Evolutionary conservation across 2,113 vertebrate species (phyloP).

Genomic region (Pomatorhinus ruficollis): DNA sequence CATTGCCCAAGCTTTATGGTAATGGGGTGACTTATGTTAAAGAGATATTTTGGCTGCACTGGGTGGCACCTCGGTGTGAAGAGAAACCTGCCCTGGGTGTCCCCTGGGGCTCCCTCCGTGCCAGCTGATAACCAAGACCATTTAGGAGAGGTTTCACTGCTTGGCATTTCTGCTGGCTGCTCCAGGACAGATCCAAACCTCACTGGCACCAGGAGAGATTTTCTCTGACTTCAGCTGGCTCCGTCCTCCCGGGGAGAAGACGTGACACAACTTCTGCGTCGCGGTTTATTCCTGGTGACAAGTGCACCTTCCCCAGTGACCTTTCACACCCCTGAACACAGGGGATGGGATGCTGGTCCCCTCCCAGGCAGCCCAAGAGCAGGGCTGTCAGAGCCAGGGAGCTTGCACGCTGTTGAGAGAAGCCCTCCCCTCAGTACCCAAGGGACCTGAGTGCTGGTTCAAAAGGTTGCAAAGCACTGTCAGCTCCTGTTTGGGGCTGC

Average conservation of each 20-base stretch:
- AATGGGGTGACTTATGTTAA: background rate
- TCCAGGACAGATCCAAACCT: background rate
- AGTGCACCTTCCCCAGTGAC: background rate
- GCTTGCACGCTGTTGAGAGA: background rate
- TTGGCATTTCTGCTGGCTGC: background rate
- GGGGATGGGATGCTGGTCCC: background rate
- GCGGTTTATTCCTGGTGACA: constrained; percentile 27
- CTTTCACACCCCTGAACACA: accelerated
- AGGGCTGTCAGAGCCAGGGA: background rate
- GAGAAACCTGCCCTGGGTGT: background rate
- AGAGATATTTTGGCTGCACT: background rate
- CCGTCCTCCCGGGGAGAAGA: background rate
- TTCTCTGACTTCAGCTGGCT: background rate
- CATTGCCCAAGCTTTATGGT: background rate
- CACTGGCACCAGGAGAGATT: background rate
- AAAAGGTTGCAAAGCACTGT: constrained; percentile 40
- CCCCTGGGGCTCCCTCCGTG: background rate
- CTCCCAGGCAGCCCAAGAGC: constrained; percentile 24
- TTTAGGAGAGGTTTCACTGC: background rate
- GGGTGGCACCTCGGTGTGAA: background rate
- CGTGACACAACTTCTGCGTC: background rate
- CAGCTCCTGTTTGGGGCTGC: constrained; percentile 50
- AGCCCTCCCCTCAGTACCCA: background rate
- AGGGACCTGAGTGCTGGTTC: constrained; percentile 1
- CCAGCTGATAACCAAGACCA: background rate